These are phyloP conservation scores for Cylas formicarius DNA, from an alignment of 1,140 invertebrate genomes.

Conservation along the genomic window DNA sequence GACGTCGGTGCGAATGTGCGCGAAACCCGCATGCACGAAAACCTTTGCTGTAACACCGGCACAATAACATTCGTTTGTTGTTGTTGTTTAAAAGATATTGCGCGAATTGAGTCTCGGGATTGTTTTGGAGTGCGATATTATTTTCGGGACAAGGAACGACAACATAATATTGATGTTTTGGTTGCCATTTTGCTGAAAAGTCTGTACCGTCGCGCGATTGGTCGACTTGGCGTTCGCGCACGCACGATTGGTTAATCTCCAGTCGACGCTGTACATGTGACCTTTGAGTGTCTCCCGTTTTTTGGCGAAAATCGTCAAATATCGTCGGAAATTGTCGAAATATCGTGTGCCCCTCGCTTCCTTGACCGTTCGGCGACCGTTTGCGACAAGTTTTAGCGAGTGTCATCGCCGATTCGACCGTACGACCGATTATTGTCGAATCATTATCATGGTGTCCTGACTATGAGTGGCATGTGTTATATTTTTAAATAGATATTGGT, in stretches of 20 bases:
- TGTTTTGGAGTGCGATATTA: neutral
- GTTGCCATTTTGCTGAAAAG: conserved; percentile 22
- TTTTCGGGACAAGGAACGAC: neutral
- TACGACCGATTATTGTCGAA: conserved; percentile 15
- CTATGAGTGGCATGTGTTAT: conserved; percentile 13
- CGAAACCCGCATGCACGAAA: conserved; percentile 7
- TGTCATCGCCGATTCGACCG: conserved; percentile 1
- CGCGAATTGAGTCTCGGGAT: neutral
- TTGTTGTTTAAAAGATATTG: too few relatives aligned
- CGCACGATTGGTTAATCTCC: conserved; percentile 13
- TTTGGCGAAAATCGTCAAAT: conserved; percentile 14
- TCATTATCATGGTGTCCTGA: conserved; percentile 24
- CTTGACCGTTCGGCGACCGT: neutral
- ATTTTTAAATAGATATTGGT: conserved; percentile 22
- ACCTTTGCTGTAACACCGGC: neutral
- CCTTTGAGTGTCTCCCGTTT: conserved; percentile 8
- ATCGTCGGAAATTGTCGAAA: conserved; percentile 1
- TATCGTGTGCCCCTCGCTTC: conserved; percentile 1
- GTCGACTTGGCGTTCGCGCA: neutral
- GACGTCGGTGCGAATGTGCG: conserved; percentile 16
- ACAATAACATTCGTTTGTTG: neutral
- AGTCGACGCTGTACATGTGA: conserved; percentile 22
- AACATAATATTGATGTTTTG: conserved; percentile 21
- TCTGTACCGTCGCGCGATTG: conserved; percentile 10
- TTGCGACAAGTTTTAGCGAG: neutral